These are phyloP conservation scores for Anguilla pacifica DNA, from an alignment of 2,797 vertebrate species.

Conservation along the genomic window DNA sequence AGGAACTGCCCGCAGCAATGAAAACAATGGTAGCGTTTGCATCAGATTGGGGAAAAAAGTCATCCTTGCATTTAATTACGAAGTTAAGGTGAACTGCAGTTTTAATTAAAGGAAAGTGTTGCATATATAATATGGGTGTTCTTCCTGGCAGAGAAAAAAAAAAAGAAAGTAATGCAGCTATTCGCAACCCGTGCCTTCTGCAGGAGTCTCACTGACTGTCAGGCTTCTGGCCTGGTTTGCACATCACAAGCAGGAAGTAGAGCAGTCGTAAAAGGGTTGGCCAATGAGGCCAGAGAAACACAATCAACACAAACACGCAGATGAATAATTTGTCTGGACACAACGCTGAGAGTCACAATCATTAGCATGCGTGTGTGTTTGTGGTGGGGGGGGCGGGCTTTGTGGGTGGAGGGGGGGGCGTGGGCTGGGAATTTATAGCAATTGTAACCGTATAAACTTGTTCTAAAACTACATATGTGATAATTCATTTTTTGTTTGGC, in stretches of 20 bases:
- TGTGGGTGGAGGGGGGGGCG: not conserved
- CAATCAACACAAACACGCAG: not conserved
- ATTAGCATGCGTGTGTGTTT: not conserved
- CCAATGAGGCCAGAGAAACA: not conserved
- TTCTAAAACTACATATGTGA: no score
- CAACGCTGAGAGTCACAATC: not conserved
- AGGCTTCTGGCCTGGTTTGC: not conserved
- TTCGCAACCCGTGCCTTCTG: no score
- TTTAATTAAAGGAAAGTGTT: no score
- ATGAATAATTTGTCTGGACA: not conserved
- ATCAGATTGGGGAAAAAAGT: not conserved
- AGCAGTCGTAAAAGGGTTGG: slow-evolving; percentile 3
- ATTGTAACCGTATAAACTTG: no score
- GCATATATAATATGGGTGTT: no score
- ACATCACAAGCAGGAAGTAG: not conserved
- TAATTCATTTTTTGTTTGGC: no score
- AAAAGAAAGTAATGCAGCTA: no score
- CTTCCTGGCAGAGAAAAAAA: no score
- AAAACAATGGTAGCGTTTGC: not conserved
- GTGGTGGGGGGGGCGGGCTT: no score
- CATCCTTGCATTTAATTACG: not conserved
- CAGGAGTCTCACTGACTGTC: not conserved
- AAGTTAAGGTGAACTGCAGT: not conserved
- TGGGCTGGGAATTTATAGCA: not conserved
- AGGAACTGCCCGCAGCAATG: not conserved